phyloP scores from a whole-genome alignment of 2,888 invertebrate species.

The Leptinotarsa tumamoca region DNA sequence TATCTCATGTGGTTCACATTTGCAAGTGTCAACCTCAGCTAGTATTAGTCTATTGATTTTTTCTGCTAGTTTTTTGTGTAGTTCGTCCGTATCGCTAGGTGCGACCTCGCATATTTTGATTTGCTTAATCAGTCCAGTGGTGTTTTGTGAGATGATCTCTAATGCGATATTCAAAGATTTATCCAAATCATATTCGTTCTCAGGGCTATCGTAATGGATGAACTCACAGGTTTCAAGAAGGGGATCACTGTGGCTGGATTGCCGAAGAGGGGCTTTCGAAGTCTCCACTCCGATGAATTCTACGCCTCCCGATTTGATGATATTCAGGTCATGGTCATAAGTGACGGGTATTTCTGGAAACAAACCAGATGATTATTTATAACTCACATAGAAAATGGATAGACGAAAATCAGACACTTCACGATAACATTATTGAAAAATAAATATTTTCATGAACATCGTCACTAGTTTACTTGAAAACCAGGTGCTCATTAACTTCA shows the following conservation, averaged over 20 bases:
- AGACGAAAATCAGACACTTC: too few relatives aligned
- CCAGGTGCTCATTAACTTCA: too few relatives aligned
- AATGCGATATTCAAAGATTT: slow-evolving; percentile 36
- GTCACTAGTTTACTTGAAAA: too few relatives aligned
- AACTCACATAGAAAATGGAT: too few relatives aligned
- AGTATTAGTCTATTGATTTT: slow-evolving; percentile 35
- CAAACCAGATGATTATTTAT: background rate
- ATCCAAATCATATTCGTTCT: slow-evolving; percentile 37
- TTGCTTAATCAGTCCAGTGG: slow-evolving; percentile 23
- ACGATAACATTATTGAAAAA: too few relatives aligned
- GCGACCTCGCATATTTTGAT: slow-evolving; percentile 30
- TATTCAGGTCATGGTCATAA: slow-evolving; percentile 62
- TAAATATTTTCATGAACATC: too few relatives aligned
- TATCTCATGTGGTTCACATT: slow-evolving; percentile 14
- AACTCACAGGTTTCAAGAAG: slow-evolving; percentile 71
- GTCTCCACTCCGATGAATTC: slow-evolving; percentile 73
- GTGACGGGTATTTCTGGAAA: slow-evolving; percentile 63
- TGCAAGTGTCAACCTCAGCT: slow-evolving; percentile 13
- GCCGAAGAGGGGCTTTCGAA: slow-evolving; percentile 68
- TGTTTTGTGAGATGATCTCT: slow-evolving; percentile 48
- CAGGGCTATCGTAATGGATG: slow-evolving; percentile 66
- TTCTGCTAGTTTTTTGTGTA: slow-evolving; percentile 29
- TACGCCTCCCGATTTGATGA: slow-evolving; percentile 70
- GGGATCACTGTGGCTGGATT: slow-evolving; percentile 67
- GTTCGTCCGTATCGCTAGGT: slow-evolving; percentile 12